These are phyloP conservation scores for Xenops minutus DNA, from an alignment of 2,797 vertebrate genomes.

Conservation along the genomic window DNA sequence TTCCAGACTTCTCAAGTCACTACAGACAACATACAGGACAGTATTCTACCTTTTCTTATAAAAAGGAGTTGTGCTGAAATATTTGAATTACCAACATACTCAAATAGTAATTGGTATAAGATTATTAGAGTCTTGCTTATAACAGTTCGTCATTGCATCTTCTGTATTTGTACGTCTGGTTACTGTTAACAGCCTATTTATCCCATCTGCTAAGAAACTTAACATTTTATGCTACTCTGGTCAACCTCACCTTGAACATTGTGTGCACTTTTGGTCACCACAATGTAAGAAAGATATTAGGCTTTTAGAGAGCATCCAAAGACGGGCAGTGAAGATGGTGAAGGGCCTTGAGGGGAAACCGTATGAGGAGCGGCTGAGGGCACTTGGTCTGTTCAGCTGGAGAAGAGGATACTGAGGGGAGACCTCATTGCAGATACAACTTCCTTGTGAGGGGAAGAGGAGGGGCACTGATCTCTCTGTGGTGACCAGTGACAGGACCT, in stretches of 20 bases:
- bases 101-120: background rate
- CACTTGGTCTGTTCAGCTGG: background rate
- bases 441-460: background rate
- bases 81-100: background rate
- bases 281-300: background rate
- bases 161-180: background rate
- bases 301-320: background rate
- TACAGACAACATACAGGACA: background rate
- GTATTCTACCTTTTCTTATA: background rate
- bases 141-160: background rate
- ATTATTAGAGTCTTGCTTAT: background rate
- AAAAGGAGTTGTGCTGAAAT: background rate
- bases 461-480: background rate
- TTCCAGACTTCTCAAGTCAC: background rate
- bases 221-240: background rate
- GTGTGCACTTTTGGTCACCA: background rate
- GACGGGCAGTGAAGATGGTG: background rate
- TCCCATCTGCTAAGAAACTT: background rate
- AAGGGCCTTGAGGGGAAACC: background rate
- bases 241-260: background rate
- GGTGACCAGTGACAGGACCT: background rate
- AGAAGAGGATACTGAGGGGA: background rate
- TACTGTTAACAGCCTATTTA: background rate
- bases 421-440: background rate
- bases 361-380: background rate